Evolutionary conservation across 2,888 invertebrate species (phyloP), one percentile per base, ranked within the genome.

Genomic region (Leptopilina myrica): DNA sequence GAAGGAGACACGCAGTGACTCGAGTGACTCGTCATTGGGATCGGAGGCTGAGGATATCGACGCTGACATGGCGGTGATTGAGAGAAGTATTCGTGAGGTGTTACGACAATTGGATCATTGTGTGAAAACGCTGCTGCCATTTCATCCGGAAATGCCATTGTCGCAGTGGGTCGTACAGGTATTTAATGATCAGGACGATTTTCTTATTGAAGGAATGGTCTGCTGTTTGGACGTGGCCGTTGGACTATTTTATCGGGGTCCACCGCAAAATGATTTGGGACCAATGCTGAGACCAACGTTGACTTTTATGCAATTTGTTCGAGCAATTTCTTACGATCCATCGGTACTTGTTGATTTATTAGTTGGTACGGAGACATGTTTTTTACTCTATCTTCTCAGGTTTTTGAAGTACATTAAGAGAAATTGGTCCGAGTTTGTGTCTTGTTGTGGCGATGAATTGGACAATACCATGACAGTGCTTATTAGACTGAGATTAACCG

Each of bases 171-270:
- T 98, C 76, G 96, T 97, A 80, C 96, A 96, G 90, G 92, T 98
- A 79, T 97, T 98, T 88, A 96, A 96, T 86, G 97, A 98, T 92
- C 97, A 98, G 91, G 97, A 98, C 89, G 98, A 98, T 92, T 97
- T 96, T 88, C 92, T 98, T 85, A 96, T 98, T 80, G 98, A 98
- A 92, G 96, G 97, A 4, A 97, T 98, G 97, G 96, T 98, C 8
- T 97, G 97, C 90, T 96, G 97, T 59, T 92, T 98, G 75, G 97
- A 98, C 91, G 97, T 97, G 67, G 97, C 96, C 0, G 95, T 96
- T 40, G 97, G 97, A 64, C 95, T 97, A 79, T 96, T 96, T 43
- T 96, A 96, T 89, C 94, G 96, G 76, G 96, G 96, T 88, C 95
- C 96, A 0, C 95, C 96, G 80, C 96, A 95, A 86, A 96, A 96